Conservation (phyloP, 2,888 invertebrate species). For the Macaria liturata region DNA sequence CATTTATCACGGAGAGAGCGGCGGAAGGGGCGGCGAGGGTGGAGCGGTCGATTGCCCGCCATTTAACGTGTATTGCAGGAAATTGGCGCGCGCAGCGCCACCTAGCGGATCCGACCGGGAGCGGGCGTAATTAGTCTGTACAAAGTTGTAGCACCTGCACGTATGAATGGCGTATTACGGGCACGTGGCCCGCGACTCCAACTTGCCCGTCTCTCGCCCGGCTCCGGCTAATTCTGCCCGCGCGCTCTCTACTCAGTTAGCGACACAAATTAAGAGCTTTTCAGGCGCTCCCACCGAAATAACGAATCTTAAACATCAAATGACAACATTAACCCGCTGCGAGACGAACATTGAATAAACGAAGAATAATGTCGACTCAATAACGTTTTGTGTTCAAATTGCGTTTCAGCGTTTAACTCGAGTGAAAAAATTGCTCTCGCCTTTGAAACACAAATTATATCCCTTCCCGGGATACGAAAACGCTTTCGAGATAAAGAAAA, state of each 20-base stretch:
- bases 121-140: conserved; percentile 51
- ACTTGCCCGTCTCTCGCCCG: conserved; percentile 29
- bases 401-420: conserved; percentile 26
- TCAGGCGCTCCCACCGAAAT: conserved; percentile 17
- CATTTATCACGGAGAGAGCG: conserved; percentile 39
- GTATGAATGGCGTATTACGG: conserved; percentile 39
- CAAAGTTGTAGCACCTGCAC: conserved; percentile 39
- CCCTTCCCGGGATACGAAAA: conserved; percentile 32
- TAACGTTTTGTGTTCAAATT: conserved; percentile 30
- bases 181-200: conserved; percentile 29
- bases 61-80: conserved; percentile 64
- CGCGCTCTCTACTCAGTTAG: conserved; percentile 32
- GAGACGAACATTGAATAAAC: conserved; percentile 32
- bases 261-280: conserved; percentile 30
- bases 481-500: conserved; percentile 38
- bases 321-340: conserved; percentile 30
- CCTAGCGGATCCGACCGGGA: conserved; percentile 31
- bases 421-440: conserved; percentile 31
- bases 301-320: conserved; percentile 21
- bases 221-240: conserved; percentile 29
- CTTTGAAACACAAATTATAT: conserved; percentile 42
- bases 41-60: conserved; percentile 52
- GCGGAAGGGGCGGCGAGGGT: conserved; percentile 40
- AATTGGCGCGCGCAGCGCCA: conserved; percentile 52
- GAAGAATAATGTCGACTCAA: conserved; percentile 25